Percentiles rank a stretch among this genome's conserved stretches.
Evolutionary conservation across 2,888 invertebrate species (phyloP).

Genomic region (Amphiduros pacificus): DNA sequence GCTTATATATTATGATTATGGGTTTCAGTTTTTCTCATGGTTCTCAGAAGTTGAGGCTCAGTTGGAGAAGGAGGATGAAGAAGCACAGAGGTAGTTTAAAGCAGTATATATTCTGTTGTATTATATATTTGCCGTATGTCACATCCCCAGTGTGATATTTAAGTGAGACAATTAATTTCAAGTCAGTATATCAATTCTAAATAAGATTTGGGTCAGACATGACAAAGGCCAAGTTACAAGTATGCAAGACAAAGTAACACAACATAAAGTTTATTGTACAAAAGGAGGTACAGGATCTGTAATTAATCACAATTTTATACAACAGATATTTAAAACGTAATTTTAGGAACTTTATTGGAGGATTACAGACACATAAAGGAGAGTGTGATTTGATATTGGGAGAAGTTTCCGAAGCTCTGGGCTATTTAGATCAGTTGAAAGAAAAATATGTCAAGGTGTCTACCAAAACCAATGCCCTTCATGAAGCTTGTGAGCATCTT

Average conservation of each 20-base stretch:
- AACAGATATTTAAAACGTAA: too few species aligned
- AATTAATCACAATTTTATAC: too few species aligned
- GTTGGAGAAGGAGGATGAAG: constrained; percentile 72
- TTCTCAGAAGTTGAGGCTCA: constrained; percentile 74
- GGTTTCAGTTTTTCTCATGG: constrained; percentile 74
- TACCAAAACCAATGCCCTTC: constrained; percentile 87
- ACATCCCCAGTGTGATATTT: too few species aligned
- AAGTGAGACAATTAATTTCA: too few species aligned
- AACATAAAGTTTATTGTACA: too few species aligned
- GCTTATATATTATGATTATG: background rate
- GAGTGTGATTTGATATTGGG: constrained; percentile 55
- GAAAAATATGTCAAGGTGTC: constrained; percentile 84
- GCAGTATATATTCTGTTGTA: background rate
- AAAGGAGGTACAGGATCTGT: too few species aligned
- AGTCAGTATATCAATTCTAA: too few species aligned
- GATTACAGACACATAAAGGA: constrained; percentile 63
- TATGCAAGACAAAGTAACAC: too few species aligned
- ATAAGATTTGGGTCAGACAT: too few species aligned
- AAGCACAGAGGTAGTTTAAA: constrained; percentile 65
- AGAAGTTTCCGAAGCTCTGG: constrained; percentile 73
- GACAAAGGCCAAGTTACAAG: too few species aligned
- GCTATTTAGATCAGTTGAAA: constrained; percentile 73
- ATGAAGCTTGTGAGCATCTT: constrained; percentile 88
- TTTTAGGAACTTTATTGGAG: constrained; percentile 67
- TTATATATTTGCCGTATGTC: too few species aligned